Percentiles rank a stretch among this genome's conserved stretches.
Evolutionary conservation across 35 echinoderm and acorn worm species (phyloP).

Genomic region (Heliocidaris erythrogramma): DNA sequence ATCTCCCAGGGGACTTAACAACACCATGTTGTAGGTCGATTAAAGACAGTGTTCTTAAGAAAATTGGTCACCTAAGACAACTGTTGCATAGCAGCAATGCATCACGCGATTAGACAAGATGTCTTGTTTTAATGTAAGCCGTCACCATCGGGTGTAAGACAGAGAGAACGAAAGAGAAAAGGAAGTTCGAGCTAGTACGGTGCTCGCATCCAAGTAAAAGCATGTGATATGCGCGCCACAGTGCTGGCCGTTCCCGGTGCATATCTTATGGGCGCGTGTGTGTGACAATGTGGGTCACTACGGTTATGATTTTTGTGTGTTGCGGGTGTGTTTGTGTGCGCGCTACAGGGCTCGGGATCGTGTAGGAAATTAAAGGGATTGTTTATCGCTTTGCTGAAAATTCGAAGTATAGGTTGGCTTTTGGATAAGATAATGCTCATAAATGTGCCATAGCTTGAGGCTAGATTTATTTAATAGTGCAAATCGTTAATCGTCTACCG

Average conservation of each 20-base stretch:
- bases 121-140: not conserved
- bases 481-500: no score
- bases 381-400: not conserved
- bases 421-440: no score
- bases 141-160: not conserved
- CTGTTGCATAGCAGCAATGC: not conserved
- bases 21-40: not conserved
- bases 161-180: not conserved
- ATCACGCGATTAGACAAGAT: not conserved
- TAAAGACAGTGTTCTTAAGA: not conserved
- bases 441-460: no score
- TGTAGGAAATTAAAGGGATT: not conserved
- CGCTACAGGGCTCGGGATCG: not conserved
- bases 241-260: not conserved
- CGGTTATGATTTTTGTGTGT: conserved; percentile 1
- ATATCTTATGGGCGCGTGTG: not conserved
- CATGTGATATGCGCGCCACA: not conserved
- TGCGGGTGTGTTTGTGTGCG: not conserved
- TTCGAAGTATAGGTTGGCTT: no score
- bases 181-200: not conserved
- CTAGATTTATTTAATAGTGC: no score
- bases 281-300: not conserved
- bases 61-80: not conserved
- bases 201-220: not conserved
- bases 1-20: not conserved